A percentile compares a stretch with the other conserved stretches of the same genome.
Evolutionary conservation across 2,797 vertebrate genomes (phyloP).

Genomic region (Hypotaenidia philippensis): DNA sequence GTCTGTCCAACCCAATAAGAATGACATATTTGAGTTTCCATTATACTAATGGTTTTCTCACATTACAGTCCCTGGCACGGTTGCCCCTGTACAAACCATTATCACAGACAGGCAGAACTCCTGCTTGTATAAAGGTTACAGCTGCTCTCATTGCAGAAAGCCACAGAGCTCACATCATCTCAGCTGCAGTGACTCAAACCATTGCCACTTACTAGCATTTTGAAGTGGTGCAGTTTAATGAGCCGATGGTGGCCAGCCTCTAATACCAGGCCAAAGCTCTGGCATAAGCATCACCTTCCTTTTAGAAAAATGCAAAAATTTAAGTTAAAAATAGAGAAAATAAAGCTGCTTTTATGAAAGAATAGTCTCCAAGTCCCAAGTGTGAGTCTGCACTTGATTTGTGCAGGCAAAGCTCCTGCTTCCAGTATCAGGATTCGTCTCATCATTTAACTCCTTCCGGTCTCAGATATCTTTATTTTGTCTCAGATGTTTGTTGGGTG

Average conservation of each 20-base stretch:
- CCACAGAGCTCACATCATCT: background rate
- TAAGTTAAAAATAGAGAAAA: background rate
- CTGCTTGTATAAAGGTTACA: background rate
- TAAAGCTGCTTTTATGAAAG: background rate
- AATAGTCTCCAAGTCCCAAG: background rate
- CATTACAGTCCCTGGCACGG: background rate
- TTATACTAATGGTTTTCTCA: background rate
- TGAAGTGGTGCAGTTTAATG: background rate
- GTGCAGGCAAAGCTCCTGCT: background rate
- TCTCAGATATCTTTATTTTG: background rate
- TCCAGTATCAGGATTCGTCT: background rate
- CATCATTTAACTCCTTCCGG: background rate
- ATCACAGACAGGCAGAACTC: background rate
- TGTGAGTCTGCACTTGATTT: background rate
- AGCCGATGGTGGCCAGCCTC: background rate
- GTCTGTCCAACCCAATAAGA: background rate
- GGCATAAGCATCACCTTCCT: background rate
- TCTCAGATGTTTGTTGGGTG: background rate
- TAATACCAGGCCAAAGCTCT: background rate
- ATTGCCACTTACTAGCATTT: background rate
- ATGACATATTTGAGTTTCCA: background rate
- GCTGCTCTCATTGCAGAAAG: background rate
- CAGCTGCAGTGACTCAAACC: background rate
- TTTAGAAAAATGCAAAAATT: background rate
- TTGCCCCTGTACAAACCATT: background rate